These are phyloP conservation scores for Poecilia latipinna DNA, from an alignment of 2,113 vertebrate genomes.

Conservation along the genomic window DNA sequence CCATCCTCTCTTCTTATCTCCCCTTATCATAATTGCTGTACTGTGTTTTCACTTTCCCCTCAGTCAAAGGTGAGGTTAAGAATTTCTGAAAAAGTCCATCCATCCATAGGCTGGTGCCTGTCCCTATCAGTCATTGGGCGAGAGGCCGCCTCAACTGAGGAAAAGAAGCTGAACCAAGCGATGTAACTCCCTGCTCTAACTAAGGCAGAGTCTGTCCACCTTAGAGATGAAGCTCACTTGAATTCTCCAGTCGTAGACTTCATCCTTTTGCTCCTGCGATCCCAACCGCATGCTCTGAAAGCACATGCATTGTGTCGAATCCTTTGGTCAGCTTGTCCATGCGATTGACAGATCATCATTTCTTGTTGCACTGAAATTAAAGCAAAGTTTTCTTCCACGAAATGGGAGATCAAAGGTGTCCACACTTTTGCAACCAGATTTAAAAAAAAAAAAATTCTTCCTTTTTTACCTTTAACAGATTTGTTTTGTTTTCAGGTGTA, in stretches of 20 bases:
- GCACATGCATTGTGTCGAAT: neutral
- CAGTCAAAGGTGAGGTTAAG: neutral
- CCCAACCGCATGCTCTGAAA: neutral
- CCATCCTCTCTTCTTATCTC: neutral
- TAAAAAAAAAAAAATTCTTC: neutral
- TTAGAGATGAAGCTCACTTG: neutral
- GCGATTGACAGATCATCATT: neutral
- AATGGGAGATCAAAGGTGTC: neutral
- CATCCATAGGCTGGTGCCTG: too few relatives aligned
- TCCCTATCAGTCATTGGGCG: too few relatives aligned
- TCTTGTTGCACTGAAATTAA: neutral
- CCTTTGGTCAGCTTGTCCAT: neutral
- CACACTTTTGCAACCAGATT: neutral
- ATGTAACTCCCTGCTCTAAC: too few relatives aligned
- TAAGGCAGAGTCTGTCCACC: too few relatives aligned
- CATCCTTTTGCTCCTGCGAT: neutral
- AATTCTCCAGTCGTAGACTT: neutral
- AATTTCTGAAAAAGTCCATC: neutral
- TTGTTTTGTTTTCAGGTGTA: neutral
- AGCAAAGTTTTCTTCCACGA: neutral
- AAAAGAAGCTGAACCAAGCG: too few relatives aligned
- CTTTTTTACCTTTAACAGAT: neutral
- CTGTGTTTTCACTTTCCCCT: neutral
- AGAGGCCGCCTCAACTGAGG: too few relatives aligned
- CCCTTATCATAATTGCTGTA: neutral